Conservation (phyloP, 2,888 invertebrate species). For the Drosophila macrospina region DNA sequence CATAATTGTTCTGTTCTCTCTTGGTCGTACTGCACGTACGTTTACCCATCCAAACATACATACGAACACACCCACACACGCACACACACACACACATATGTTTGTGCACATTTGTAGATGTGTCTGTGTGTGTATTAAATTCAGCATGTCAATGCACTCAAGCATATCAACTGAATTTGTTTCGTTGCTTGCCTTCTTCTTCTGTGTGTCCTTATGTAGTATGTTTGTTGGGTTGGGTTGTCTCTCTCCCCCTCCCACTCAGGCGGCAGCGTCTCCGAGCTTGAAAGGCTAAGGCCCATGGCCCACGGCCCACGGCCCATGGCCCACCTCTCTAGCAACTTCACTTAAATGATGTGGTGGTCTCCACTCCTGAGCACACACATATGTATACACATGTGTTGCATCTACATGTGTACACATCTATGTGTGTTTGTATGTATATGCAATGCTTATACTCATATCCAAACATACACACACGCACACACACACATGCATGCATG, state of each 20-base stretch:
- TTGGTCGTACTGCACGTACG: constrained; percentile 15
- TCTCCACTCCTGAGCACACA: constrained; percentile 29
- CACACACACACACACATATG: not conserved
- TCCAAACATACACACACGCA: constrained; percentile 16
- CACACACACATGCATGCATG: constrained; percentile 8
- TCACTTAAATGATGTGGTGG: constrained; percentile 63
- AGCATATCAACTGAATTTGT: constrained; percentile 59
- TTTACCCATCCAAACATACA: constrained; percentile 3
- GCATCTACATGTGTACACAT: constrained; percentile 32
- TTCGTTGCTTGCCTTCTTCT: constrained; percentile 52
- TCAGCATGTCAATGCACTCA: constrained; percentile 59
- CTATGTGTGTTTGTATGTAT: constrained; percentile 20
- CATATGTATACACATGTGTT: constrained; percentile 21
- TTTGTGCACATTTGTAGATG: not conserved
- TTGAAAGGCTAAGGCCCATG: constrained; percentile 29
- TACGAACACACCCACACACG: not conserved
- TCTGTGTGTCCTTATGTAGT: constrained; percentile 20
- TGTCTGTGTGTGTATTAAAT: constrained; percentile 40
- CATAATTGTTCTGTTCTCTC: constrained; percentile 29
- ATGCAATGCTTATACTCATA: constrained; percentile 27
- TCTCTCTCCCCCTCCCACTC: constrained; percentile 1
- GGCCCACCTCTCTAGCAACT: constrained; percentile 46
- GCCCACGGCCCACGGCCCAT: constrained; percentile 20
- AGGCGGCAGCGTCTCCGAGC: constrained; percentile 37
- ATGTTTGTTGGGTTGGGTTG: constrained; percentile 16